phyloP scores from a whole-genome alignment of 2,888 invertebrate genomes.

The Idaea aversata region DNA sequence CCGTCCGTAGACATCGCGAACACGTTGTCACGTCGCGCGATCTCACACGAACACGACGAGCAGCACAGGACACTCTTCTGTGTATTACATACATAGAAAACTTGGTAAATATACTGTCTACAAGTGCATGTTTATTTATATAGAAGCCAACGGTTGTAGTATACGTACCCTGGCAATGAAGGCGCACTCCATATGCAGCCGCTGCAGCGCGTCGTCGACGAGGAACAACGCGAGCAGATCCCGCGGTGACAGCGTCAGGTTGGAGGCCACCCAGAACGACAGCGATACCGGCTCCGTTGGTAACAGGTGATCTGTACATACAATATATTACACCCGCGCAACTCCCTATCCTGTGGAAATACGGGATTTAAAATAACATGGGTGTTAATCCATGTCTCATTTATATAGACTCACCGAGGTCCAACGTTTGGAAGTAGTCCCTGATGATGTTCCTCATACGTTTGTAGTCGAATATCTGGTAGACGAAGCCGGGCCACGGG shows the following conservation, averaged over 20 bases:
- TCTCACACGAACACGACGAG: conserved; percentile 47
- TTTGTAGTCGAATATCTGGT: conserved; percentile 59
- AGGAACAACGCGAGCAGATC: conserved; percentile 63
- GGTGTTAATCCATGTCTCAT: too few species aligned
- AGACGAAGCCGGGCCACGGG: conserved; percentile 71
- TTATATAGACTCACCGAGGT: conserved; percentile 36
- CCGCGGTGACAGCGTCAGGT: conserved; percentile 59
- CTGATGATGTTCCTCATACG: conserved; percentile 50
- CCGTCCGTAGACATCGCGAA: conserved; percentile 72
- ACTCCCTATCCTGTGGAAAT: too few species aligned
- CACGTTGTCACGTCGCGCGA: conserved; percentile 57
- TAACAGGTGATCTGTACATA: conserved; percentile 38
- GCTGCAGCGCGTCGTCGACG: conserved; percentile 61
- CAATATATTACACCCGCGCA: not conserved
- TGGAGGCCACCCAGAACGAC: conserved; percentile 74
- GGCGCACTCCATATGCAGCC: conserved; percentile 62
- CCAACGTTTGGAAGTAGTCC: conserved; percentile 49
- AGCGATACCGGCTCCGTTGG: conserved; percentile 66
- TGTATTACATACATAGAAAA: not conserved
- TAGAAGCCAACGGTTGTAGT: not conserved
- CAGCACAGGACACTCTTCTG: conserved; percentile 59
- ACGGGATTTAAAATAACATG: too few species aligned
- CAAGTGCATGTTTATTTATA: not conserved
- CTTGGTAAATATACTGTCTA: not conserved
- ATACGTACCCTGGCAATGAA: conserved; percentile 45